Evolutionary conservation across 1,140 invertebrate genomes (phyloP), one percentile per base, ranked within the genome.

Genomic region (Tetranychus cinnabarinus): DNA sequence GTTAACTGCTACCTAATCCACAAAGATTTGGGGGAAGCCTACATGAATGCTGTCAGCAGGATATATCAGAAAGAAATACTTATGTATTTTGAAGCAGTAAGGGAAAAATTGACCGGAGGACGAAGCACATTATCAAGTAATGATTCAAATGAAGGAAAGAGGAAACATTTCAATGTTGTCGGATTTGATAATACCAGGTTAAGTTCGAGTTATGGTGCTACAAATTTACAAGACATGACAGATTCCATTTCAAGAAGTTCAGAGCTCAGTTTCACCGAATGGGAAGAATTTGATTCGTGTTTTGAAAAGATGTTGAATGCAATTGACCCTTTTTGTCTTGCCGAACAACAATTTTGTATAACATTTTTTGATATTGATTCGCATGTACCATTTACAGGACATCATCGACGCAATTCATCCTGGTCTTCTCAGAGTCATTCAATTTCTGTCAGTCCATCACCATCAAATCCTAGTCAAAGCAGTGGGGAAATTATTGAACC

Each of bases 341-440:
- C 84, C 33, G 93, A 98, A 72, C 92, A 97, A 74, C 82, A 90
- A 65, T 97, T 97, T 75, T 96, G 89, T 72, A 82, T 88, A 12
- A 78, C 81, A 42, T 97, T 97, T 74, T 91, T 97, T 69, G 85
- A 91, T 67, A 75, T 96, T 54, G 84, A 88, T 69, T 77, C 78
- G 8, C 71, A 66, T 56, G 42, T 67, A 15, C 54, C 3, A 60
- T 59, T 59, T 35, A 34, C n/a, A 23, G 46, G 46, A 4, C 15
- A 33, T 23, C 57, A 58, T 58, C 8, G 59, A 36, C 46, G 59
- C 3, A 52, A 23, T 36, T 60, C 59, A 6, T 35, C 37, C 50
- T 13, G 39, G 23, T 61, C 34, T n/a, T 35, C 37, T 6, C 10
- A 52, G 42, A 63, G 60, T 36, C 13, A 33, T 7, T 64, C 63